Evolutionary conservation across 2,797 vertebrate genomes (phyloP).

Genomic region (Aphelocoma californica): DNA sequence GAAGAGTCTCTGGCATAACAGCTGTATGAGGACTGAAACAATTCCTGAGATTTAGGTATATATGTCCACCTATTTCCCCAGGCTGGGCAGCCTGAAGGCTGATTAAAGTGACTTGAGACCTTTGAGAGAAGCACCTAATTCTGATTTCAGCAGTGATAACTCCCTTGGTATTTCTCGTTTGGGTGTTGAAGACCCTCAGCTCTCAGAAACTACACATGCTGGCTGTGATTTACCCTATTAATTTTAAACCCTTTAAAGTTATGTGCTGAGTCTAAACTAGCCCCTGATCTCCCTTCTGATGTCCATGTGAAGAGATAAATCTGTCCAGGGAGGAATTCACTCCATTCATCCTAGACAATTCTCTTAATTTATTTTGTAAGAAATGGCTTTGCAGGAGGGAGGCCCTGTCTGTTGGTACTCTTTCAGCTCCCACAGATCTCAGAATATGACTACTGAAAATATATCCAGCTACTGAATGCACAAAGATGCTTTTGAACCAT

Average conservation of each 20-base stretch:
- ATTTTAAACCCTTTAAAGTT: conserved; percentile 33
- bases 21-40: background rate
- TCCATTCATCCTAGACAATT: background rate
- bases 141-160: background rate
- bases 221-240: background rate
- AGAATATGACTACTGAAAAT: background rate
- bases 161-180: background rate
- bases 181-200: background rate
- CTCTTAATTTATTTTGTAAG: conserved; percentile 5
- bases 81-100: background rate
- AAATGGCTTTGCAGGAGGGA: background rate
- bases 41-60: background rate
- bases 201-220: background rate
- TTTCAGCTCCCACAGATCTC: background rate
- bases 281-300: conserved; percentile 9
- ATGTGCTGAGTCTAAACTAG: background rate
- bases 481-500: background rate
- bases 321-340: conserved; percentile 7
- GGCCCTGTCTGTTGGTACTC: background rate
- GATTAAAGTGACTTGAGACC: background rate
- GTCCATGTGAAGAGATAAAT: conserved; percentile 30
- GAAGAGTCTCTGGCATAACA: background rate
- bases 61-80: background rate
- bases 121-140: background rate
- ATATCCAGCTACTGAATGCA: background rate